Evolutionary conservation across 2,888 invertebrate species (phyloP), one percentile per base, ranked within the genome.

Genomic region (Ormyrus thymus): DNA sequence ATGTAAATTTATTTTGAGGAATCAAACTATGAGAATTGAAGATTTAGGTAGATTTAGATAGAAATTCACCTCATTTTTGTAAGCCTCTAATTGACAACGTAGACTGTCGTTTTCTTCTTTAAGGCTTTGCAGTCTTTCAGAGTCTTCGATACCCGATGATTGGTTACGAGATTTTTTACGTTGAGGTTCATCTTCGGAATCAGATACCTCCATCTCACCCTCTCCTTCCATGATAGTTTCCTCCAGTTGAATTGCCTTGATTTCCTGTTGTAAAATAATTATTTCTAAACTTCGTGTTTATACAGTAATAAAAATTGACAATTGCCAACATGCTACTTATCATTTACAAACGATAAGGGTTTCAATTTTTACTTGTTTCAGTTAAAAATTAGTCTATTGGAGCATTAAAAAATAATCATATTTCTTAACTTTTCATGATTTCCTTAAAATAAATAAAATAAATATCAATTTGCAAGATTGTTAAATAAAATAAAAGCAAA

Each of bases 41-140:
- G 29, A 29, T 29, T 29, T 29, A 1, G 29, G 4, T 29, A 29
- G 29, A 29, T 29, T 29, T 29, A 29, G 29, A 66, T 56, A 29
- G 50, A 56, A 9, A 50, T 58, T 75, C 48, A 90, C 90, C 92
- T 98, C 98, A 90, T 97, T 97, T 90, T 97, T 97, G 87, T 97
- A 97, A 0, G 97, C 98, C 90, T 97, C 97, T 85, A 98, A 90
- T 91, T 97, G 97, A 90, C 97, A 97, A 80, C 95, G 93, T 50
- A 98, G 91, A 83, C 95, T 95, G 85, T 97, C 97, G 88, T 97
- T 98, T 89, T 98, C 98, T 81, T 96, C 95, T 93, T 95, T 91
- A 7, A 92, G 84, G 53, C 79, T 79, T 76, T 87, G 90, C 83
- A 87, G 81, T 82, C 83, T 87, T 80, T 89, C 89, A 1, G 83